phyloP scores from a whole-genome alignment of 2,797 vertebrate genomes.

The Acropternis orthonyx region DNA sequence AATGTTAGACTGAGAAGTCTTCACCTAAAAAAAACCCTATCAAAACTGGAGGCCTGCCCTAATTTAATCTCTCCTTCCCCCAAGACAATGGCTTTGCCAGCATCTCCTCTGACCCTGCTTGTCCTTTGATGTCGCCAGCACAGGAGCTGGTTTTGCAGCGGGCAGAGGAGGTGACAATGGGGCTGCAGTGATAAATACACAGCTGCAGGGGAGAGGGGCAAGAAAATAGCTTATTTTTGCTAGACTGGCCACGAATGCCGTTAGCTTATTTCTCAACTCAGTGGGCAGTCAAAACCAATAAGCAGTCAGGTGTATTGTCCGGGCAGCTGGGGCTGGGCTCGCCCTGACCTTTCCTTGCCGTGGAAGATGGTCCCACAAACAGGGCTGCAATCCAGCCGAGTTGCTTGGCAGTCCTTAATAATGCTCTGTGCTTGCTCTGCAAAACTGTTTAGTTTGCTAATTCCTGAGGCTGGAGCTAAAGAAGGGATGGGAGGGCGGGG shows the following conservation, averaged over 20 bases:
- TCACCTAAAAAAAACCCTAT: not conserved
- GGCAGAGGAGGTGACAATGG: conserved; percentile 13
- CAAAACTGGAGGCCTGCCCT: not conserved
- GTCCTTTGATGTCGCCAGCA: not conserved
- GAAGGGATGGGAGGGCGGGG: not conserved
- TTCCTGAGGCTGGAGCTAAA: conserved; percentile 48
- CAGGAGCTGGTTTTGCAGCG: not conserved
- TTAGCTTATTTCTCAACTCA: conserved; percentile 57
- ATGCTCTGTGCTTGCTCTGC: conserved; percentile 52
- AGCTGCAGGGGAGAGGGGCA: conserved; percentile 2
- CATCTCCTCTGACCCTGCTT: not conserved
- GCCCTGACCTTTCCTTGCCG: conserved; percentile 12
- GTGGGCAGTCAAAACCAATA: conserved; percentile 65
- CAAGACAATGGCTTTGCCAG: not conserved
- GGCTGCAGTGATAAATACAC: conserved; percentile 6
- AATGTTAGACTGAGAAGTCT: not conserved
- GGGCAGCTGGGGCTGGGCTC: conserved; percentile 33
- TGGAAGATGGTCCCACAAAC: not conserved
- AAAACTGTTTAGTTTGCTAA: conserved; percentile 65
- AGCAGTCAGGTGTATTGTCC: conserved; percentile 59
- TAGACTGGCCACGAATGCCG: conserved; percentile 15
- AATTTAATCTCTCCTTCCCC: not conserved
- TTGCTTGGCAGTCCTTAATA: conserved; percentile 67
- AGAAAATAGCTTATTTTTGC: conserved; percentile 58
- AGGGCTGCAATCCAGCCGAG: conserved; percentile 26